Evolutionary conservation across 1,140 invertebrate genomes (phyloP).

Genomic region (Pogonognathellus flavescens): DNA sequence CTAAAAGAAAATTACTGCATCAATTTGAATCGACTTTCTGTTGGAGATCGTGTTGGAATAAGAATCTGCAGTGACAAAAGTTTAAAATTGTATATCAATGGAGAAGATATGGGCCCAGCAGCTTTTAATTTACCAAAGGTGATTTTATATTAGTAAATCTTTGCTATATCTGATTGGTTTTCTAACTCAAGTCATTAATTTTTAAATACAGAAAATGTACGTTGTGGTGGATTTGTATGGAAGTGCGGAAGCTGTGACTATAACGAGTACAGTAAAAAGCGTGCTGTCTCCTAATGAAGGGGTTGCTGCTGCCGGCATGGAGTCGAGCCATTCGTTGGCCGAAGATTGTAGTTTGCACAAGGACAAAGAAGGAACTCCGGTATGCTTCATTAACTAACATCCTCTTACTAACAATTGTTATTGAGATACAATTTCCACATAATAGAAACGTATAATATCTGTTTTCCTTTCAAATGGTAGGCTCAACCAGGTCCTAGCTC

Average conservation of each 20-base stretch:
- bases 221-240: slow-evolving; percentile 82
- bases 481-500: background rate
- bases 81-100: slow-evolving; percentile 79
- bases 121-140: slow-evolving; percentile 83
- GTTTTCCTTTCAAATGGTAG: background rate
- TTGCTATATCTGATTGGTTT: background rate
- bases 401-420: too few relatives aligned
- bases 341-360: slow-evolving; percentile 28
- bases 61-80: slow-evolving; percentile 72
- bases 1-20: slow-evolving; percentile 78
- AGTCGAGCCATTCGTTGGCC: slow-evolving; percentile 39
- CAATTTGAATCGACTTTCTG: slow-evolving; percentile 83
- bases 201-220: slow-evolving; percentile 77
- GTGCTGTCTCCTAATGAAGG: slow-evolving; percentile 64
- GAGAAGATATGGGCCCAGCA: slow-evolving; percentile 87
- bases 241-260: slow-evolving; percentile 76
- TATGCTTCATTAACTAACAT: background rate
- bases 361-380: slow-evolving; percentile 41
- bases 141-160: slow-evolving; percentile 58
- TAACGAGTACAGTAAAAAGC: slow-evolving; percentile 72
- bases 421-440: too few relatives aligned
- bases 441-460: too few relatives aligned
- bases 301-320: background rate
- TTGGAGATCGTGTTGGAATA: slow-evolving; percentile 77
- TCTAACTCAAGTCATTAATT: slow-evolving; percentile 10